A percentile compares a stretch with the other conserved stretches of the same genome.
Evolutionary conservation across 1,140 invertebrate species (phyloP).

Genomic region (Sycophila sp.): DNA sequence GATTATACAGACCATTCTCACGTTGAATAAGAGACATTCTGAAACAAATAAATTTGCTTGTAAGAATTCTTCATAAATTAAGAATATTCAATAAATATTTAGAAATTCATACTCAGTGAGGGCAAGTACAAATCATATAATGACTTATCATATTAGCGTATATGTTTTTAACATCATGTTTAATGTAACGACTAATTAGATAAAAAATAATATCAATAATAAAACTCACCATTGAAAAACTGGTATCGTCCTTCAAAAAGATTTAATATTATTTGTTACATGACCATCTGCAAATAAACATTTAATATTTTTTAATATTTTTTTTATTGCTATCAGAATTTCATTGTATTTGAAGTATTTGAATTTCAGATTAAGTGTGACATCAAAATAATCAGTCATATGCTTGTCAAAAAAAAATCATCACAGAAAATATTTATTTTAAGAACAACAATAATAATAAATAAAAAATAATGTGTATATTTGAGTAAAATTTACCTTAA

Average conservation of each 20-base stretch:
- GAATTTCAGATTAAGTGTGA: constrained; percentile 37
- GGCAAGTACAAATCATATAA: constrained; percentile 22
- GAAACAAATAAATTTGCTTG: neutral
- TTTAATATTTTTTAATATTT: no score
- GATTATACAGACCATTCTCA: neutral
- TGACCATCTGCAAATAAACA: no score
- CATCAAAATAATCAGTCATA: constrained; percentile 55
- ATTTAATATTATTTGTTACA: no score
- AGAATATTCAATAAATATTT: neutral
- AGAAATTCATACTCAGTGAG: constrained; percentile 15
- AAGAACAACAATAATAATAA: neutral
- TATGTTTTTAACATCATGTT: constrained; percentile 6
- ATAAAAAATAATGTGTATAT: no score
- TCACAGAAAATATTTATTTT: constrained; percentile 32
- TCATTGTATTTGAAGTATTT: no score
- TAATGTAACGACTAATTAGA: neutral
- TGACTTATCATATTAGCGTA: constrained; percentile 34
- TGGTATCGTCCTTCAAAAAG: no score
- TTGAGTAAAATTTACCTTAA: no score
- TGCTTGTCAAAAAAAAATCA: constrained; percentile 50
- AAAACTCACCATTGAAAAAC: no score
- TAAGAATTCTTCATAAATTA: neutral
- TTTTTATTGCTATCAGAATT: constrained; percentile 37
- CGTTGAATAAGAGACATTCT: neutral
- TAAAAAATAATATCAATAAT: no score